Evolutionary conservation across 2,113 vertebrate species (phyloP), one percentile per base, ranked within the genome.

Genomic region (Mellivora capensis): DNA sequence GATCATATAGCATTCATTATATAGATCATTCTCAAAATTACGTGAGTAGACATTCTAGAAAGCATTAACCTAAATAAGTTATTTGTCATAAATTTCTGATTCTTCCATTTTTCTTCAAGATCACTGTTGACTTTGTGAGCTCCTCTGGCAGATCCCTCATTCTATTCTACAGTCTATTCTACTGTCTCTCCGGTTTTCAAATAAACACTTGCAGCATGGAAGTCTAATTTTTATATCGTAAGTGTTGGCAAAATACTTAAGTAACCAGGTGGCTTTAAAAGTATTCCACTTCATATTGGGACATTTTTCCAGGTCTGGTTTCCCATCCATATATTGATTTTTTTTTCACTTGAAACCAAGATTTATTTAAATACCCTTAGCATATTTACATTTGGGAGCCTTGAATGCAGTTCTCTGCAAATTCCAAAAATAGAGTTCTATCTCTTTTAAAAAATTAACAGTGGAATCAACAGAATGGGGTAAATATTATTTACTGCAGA

Each of bases 361-460:
- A 71, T 96, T 98, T 98, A 98, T 97, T 98, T 98, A 98, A 98
- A 97, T 86, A 93, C 11, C 54, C 92, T 96, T 49, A 97, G 81
- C 57, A 96, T 96, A 96, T 95, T 97, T 98, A 93, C 52, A 98
- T 27, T 77, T 84, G 47, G 84, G 96, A 98, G 64, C 34, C 67
- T 96, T 77, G 86, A 90, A 93, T 97, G 83, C 77, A 97, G 90
- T 96, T 97, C 39, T 91, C 96, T 96, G 79, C 42, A 94, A 97
- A 95, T 91, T 93, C 72, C 87, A 93, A 97, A 98, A 98, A 98
- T 97, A 98, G 59, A 98, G 62, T 79, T 97, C 87, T 96, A 80
- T 97, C 34, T 97, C 97, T 97, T 98, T 77, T 98, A 97, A 57
- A 93, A 97, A 98, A 90, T 95, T 91, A 86, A 93, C 29, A 84